Percentiles rank a stretch among this genome's conserved stretches.
Conservation (phyloP, 2,888 invertebrate species). For the Gnatocerus cornutus region DNA sequence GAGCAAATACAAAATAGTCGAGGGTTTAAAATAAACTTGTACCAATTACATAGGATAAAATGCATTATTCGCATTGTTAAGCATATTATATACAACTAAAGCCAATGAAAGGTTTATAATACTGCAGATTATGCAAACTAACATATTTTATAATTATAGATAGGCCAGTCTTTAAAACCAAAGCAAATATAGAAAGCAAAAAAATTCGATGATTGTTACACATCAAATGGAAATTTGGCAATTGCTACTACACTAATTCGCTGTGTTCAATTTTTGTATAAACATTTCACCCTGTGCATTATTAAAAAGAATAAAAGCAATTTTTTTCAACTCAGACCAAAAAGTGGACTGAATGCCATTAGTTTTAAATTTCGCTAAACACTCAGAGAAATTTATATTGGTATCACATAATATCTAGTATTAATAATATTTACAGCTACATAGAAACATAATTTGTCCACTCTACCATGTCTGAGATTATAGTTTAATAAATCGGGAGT, state of each 20-base stretch:
- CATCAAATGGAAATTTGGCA: constrained; percentile 50
- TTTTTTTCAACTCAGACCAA: constrained; percentile 31
- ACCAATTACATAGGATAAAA: constrained; percentile 44
- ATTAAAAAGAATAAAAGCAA: constrained; percentile 50
- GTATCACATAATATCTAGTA: constrained; percentile 37
- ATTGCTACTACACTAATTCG: constrained; percentile 63
- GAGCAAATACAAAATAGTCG: constrained; percentile 36
- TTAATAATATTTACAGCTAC: constrained; percentile 40
- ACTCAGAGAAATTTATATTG: constrained; percentile 11
- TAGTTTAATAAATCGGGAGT: constrained; percentile 41
- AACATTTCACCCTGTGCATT: constrained; percentile 67
- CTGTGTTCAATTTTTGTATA: constrained; percentile 61
- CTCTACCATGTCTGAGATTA: constrained; percentile 37
- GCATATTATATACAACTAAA: constrained; percentile 48
- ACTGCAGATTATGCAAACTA: constrained; percentile 49
- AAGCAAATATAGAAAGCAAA: constrained; percentile 53
- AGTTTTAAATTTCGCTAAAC: constrained; percentile 20
- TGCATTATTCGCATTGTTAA: constrained; percentile 38
- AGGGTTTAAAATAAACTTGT: constrained; percentile 38
- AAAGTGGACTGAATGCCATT: constrained; percentile 28
- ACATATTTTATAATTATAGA: constrained; percentile 39
- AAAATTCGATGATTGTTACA: constrained; percentile 55
- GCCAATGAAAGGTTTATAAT: constrained; percentile 48
- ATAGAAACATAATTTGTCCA: constrained; percentile 34
- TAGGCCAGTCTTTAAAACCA: constrained; percentile 57